Percentiles rank a stretch among this genome's conserved stretches.
These are phyloP conservation scores for Aegotheles bennettii DNA, from an alignment of 2,113 vertebrate species.

Conservation along the genomic window DNA sequence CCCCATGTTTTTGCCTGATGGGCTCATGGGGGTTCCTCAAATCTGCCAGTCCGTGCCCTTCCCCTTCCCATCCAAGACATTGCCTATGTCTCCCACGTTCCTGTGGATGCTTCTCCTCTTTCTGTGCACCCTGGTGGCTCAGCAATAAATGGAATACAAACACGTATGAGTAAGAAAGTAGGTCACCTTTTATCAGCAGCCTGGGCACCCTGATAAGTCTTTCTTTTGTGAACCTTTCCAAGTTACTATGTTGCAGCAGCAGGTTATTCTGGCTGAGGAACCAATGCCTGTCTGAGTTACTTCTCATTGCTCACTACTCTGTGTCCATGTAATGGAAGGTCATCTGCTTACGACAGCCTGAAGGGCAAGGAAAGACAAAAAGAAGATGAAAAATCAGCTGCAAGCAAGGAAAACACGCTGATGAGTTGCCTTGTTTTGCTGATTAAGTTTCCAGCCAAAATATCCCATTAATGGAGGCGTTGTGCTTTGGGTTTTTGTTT, in stretches of 20 bases:
- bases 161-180: neutral
- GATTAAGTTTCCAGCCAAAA: neutral
- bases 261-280: neutral
- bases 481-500: neutral
- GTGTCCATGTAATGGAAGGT: neutral
- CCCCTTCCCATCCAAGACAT: accelerated
- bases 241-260: neutral
- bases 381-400: neutral
- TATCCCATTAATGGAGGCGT: neutral
- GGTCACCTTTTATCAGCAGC: neutral
- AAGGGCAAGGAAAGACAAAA: neutral
- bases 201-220: neutral
- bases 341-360: neutral
- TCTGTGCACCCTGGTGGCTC: neutral
- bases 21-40: neutral
- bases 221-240: neutral
- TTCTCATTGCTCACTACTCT: neutral
- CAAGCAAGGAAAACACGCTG: neutral
- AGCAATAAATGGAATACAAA: neutral
- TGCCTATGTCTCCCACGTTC: accelerated
- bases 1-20: neutral
- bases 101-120: neutral
- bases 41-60: neutral
- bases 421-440: neutral
- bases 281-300: neutral